Percentiles rank a stretch among this genome's conserved stretches.
Evolutionary conservation across 2,888 invertebrate genomes (phyloP).

Genomic region (Oligia latruncula): DNA sequence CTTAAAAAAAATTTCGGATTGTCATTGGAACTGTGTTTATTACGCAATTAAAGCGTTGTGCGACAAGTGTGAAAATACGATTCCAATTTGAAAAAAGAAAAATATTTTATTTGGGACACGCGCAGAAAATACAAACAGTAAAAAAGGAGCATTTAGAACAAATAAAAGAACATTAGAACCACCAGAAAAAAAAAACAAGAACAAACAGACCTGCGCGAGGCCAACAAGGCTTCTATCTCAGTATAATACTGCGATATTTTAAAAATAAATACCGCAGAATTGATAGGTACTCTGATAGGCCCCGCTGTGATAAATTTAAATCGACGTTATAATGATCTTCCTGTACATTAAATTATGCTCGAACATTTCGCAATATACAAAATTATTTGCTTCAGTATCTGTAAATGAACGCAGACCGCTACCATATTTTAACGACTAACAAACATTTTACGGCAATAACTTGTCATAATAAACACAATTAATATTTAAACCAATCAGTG

Average conservation of each 20-base stretch:
- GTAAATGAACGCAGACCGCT: conserved; percentile 23
- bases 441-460: conserved; percentile 30
- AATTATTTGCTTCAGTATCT: conserved; percentile 14
- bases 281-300: background rate
- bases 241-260: background rate
- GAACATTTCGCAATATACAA: background rate
- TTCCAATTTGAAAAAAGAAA: background rate
- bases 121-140: background rate
- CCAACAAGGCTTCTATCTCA: background rate
- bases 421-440: conserved; percentile 36
- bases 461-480: conserved; percentile 43
- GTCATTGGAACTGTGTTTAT: background rate
- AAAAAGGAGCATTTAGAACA: background rate
- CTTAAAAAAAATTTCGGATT: background rate
- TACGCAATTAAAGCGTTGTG: background rate
- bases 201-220: background rate
- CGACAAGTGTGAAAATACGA: background rate
- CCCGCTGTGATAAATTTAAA: background rate
- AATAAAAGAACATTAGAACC: background rate
- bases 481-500: conserved; percentile 39
- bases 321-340: background rate
- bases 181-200: background rate
- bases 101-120: background rate
- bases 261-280: background rate
- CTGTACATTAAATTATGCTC: background rate